Percentiles rank a stretch among this genome's conserved stretches.
phyloP scores from a whole-genome alignment of 2,113 vertebrate genomes.

The Rafetus swinhoei region DNA sequence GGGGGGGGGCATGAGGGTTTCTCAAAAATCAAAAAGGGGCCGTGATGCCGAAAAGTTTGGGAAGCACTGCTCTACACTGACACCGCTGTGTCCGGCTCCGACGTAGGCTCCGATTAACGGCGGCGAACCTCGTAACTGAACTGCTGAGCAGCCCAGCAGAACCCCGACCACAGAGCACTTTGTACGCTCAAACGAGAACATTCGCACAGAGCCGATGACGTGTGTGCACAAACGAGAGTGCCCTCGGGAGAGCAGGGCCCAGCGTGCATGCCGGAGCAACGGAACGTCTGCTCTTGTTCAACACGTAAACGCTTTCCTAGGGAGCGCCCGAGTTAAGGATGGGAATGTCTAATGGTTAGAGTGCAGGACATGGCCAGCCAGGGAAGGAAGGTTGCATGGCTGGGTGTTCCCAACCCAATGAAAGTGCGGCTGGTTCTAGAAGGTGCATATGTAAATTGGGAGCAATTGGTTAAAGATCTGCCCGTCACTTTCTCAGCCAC shows the following conservation, averaged over 20 bases:
- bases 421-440: neutral
- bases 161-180: neutral
- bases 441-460: neutral
- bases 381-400: neutral
- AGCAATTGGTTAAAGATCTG: neutral
- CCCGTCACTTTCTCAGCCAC: neutral
- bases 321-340: too few relatives aligned
- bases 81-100: neutral
- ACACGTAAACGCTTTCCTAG: neutral
- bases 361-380: neutral
- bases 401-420: neutral
- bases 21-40: too few relatives aligned
- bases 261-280: neutral
- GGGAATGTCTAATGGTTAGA: neutral
- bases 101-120: neutral
- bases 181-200: neutral
- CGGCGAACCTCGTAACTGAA: neutral
- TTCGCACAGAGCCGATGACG: neutral
- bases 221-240: neutral
- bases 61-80: neutral
- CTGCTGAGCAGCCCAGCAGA: neutral
- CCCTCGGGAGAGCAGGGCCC: neutral
- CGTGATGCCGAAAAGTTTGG: too few relatives aligned
- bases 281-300: neutral
- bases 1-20: too few relatives aligned